Evolutionary conservation across 2,888 invertebrate genomes (phyloP).

Genomic region (Cephus runcator): DNA sequence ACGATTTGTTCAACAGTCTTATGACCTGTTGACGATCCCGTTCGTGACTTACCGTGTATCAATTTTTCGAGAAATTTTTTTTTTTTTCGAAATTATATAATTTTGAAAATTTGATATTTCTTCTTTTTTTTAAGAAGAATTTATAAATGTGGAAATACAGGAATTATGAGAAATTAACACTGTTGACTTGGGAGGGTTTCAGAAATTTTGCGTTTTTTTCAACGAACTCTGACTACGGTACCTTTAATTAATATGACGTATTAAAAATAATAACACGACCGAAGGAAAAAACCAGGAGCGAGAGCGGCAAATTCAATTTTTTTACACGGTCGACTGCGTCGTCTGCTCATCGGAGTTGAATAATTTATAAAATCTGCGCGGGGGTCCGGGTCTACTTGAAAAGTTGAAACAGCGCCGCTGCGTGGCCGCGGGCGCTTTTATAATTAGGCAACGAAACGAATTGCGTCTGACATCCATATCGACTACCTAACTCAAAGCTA

Average conservation of each 20-base stretch:
- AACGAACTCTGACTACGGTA: slow-evolving; percentile 1
- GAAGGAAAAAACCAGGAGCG: slow-evolving; percentile 7
- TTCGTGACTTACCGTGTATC: not conserved
- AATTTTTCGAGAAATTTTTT: not conserved
- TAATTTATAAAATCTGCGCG: slow-evolving; percentile 51
- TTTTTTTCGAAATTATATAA: too few relatives aligned
- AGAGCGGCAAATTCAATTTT: slow-evolving; percentile 35
- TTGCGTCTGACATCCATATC: slow-evolving; percentile 60
- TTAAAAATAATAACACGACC: slow-evolving; percentile 42
- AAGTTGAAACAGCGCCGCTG: slow-evolving; percentile 50
- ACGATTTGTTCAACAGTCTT: slow-evolving; percentile 6
- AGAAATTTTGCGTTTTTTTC: slow-evolving; percentile 19
- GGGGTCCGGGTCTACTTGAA: slow-evolving; percentile 31
- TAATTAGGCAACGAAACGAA: slow-evolving; percentile 62
- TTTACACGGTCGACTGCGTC: slow-evolving; percentile 29
- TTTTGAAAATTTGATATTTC: too few relatives aligned
- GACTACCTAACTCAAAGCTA: slow-evolving; percentile 59
- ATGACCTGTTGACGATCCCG: not conserved
- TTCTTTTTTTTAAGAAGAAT: too few relatives aligned
- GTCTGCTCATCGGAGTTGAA: slow-evolving; percentile 30
- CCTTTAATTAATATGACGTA: slow-evolving; percentile 40
- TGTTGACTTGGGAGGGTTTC: not conserved
- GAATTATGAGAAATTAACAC: too few relatives aligned
- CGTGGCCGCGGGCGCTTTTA: slow-evolving; percentile 49
- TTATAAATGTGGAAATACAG: too few relatives aligned